Base-by-base conservation (phyloP, 2,888 invertebrate species). In the Plemyria rubiginata region DNA sequence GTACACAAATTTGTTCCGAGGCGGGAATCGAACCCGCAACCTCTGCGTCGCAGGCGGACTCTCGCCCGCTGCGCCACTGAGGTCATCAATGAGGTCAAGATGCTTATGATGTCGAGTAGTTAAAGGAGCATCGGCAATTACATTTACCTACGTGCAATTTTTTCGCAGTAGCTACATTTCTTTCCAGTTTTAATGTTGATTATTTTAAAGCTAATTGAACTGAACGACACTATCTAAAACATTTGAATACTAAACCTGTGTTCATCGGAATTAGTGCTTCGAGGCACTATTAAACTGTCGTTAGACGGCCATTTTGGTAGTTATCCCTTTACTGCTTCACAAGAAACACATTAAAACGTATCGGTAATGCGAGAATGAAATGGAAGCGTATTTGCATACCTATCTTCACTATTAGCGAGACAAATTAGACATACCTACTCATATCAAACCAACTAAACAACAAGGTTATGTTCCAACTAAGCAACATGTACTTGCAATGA, bases 211-310 rank as follows among this genome's bases (percentile, higher is more conserved):
- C 6, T 38, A 28, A 51, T 57, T 43, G 32, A 57, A 57, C 41
- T 32, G 32, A 52, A 51, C 36, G 43, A 51, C 22, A 15, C 41
- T 38, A 54, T 46, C 36, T 0, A 6, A 32, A 22, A 28, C 5
- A 38, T 50, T 43, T 54, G 53, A 57, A 70, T 70, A 69, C 64
- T 60, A 56, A 73, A 67, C 67, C 67, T 65, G 63, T 15, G n/a
- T 72, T 76, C 73, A 77, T 74, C 72, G 67, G 49, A 67, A 59
- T 71, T 78, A 77, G 73, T 73, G 73, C 70, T 78, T 77, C 78
- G 72, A 68, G 71, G 70, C 74, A 77, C 82, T 83, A 85, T 86
- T 82, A 85, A 86, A 86, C 79, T 75, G 77, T 77, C 84, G 79
- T 86, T 86, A 85, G 73, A 66, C 63, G 70, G 66, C 78, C 80